Base-by-base conservation (phyloP, 2,113 vertebrate genomes). In the Coptodon rendalli region DNA sequence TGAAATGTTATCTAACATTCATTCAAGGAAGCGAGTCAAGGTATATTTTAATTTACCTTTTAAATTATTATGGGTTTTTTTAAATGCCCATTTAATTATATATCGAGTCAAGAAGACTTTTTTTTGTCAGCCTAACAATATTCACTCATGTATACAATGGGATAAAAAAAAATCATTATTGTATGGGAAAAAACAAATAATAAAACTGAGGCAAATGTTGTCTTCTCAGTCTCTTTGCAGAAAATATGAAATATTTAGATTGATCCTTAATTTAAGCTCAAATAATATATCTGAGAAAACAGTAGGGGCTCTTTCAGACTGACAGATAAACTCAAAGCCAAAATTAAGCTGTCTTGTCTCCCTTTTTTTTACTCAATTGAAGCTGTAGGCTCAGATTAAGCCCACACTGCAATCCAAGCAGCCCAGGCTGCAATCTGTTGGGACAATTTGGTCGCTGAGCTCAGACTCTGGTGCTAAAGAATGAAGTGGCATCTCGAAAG, bases 331-430 rank as follows among this genome's bases (percentile, higher is more conserved):
- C 85, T 89, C 54, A 83, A 68, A 89, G 86, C 52, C 87, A 92
- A 92, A 93, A 86, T 92, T 94, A 94, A 93, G 89, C 90, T 89
- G 81, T 80, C 85, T 85, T 81, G 53, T 89, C 81, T 86, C 31
- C 85, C 90, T 31, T 81, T 87, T 59, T 92, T 90, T 61, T 22
- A 63, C 88, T 82, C 89, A 93, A 88, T 83, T 92, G 89, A 93
- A 88, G 78, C 88, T 89, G 87, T 45, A 22, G 87, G 80, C 80
- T 91, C 76, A 90, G 92, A 95, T 95, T 95, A 94, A 93, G 85
- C 89, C 80, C 78, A 54, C 48, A 24, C 68, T 87, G 84, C 86
- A 93, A 93, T 91, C 87, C 73, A 91, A 73, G 81, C 87, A 22
- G 22, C 85, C 89, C 82, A 86, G 17, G 85, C 91, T 91, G 91